phyloP scores from a whole-genome alignment of 2,113 vertebrate genomes.

The Xenopus laevis region DNA sequence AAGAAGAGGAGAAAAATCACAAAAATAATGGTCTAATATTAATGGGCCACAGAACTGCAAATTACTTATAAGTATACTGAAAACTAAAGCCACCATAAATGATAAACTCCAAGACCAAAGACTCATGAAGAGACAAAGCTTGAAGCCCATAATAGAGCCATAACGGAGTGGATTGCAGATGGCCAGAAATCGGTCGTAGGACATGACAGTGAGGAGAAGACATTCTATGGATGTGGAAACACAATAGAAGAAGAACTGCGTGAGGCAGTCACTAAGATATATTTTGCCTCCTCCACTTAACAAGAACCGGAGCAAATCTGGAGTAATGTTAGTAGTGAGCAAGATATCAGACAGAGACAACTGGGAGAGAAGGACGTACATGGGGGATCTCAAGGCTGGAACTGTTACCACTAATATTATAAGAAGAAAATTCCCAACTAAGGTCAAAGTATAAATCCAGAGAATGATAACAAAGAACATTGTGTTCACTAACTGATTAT shows the following conservation, averaged over 20 bases:
- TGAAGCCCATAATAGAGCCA: slow-evolving; percentile 32
- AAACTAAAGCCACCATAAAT: not conserved
- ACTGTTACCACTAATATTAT: no score
- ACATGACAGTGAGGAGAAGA: slow-evolving; percentile 42
- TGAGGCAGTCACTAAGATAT: no score
- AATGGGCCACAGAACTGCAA: slow-evolving; percentile 18
- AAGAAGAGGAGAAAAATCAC: slow-evolving; percentile 17
- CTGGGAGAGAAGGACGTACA: no score
- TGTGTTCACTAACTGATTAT: no score
- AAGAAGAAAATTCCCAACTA: no score
- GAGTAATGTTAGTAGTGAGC: no score
- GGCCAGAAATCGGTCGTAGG: slow-evolving; percentile 39
- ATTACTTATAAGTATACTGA: not conserved
- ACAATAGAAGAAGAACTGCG: not conserved
- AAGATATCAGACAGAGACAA: no score
- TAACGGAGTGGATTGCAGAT: slow-evolving; percentile 45
- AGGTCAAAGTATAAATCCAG: no score
- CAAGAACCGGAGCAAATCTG: no score
- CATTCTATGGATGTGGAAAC: not conserved
- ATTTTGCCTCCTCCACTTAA: no score
- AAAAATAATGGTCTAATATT: slow-evolving; percentile 26
- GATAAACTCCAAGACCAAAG: not conserved
- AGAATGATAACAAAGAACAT: no score
- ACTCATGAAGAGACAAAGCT: not conserved
- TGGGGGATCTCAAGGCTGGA: no score